Base-by-base conservation (phyloP, 2,888 invertebrate genomes). In the Drosophila siamana region DNA sequence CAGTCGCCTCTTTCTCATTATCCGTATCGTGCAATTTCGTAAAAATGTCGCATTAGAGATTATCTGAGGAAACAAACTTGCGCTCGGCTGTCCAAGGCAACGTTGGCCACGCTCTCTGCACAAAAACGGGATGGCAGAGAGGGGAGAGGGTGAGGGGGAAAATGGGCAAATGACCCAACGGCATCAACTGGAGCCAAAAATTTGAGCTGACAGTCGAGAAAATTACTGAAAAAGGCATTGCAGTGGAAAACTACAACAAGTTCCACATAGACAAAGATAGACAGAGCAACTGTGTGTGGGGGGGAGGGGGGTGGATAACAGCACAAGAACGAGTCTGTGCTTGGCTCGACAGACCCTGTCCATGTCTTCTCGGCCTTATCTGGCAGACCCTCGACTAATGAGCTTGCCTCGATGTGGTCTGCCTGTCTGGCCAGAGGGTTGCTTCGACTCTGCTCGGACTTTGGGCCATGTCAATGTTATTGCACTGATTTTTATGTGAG, bases 31-130 rank as follows among this genome's bases (percentile, higher is more conserved):
- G 88, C 88, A 89, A 88, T 90, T 90, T 90, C 89, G 84, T 90
- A 82, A 85, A 90, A 91, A 87, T 90, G 81, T 89, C 89, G 81
- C 87, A 85, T 88, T 84, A 89, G 89, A 90, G 90, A 90, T 90
- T 90, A 90, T 90, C 90, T 90, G 75, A 80, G 89, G 69, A 81
- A 86, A 88, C 86, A 86, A 80, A 87, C 86, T 86, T 88, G 87
- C 74, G 78, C 73, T 2, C 28, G 69, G 54, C 60, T 62, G 65
- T 61, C 64, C 68, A 59, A 13, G 28, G 7, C 28, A 28, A 7
- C 5, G 11, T 15, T 48, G 16, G 9, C 46, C 46, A 24, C 24
- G 19, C 19, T 19, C 19, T 19, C 2, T 19, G 19, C 19, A 19
- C 19, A 19, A 19, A 24, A 47, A 50, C 33, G 15, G 24, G 33